Evolutionary conservation across 2,888 invertebrate genomes (phyloP), one percentile per base, ranked within the genome.

Genomic region (Drosophila stalkeri): DNA sequence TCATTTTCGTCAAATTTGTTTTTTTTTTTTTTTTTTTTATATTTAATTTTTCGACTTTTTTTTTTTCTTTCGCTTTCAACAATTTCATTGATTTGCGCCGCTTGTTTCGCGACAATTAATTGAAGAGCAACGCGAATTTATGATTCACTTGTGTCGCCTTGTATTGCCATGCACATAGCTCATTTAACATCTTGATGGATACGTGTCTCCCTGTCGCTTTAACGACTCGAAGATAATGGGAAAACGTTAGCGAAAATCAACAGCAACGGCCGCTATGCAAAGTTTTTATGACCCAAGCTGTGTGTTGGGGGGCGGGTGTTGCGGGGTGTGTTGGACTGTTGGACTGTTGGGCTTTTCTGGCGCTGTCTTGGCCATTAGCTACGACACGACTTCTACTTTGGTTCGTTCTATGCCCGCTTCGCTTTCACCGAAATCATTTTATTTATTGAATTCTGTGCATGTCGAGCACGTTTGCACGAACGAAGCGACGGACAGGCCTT

Each of bases 401-500:
- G 80, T 12, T 51, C 31, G 49, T 79, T 79, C 79, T 79, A 72
- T 64, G 44, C 18, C 55, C 57, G 78, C 81, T 86, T 80, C 85
- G 85, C 85, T 86, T 86, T 86, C 85, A 86, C 85, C 85, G 81
- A 88, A 86, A 76, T 81, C 81, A 86, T 83, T 88, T 85, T 85
- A 81, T 85, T 87, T 83, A 86, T 83, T 81, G 86, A 88, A 86
- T 86, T 86, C 86, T 88, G 72, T 77, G 81, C 86, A 86, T 88
- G 89, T 89, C 85, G 84, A 70, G 86, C 85, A 86, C 85, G 89
- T 86, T 81, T 88, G 83, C 85, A 86, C 85, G 85, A 88, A 80
- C 52, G 20, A 47, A 41, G 43, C 44, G 62, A 52, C 69, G 49
- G 62, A 60, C 59, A 41, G 71, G 64, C 57, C 56, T 55, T 57